Evolutionary conservation across 2,113 vertebrate genomes (phyloP).

Genomic region (Cranoglanis bouderius): DNA sequence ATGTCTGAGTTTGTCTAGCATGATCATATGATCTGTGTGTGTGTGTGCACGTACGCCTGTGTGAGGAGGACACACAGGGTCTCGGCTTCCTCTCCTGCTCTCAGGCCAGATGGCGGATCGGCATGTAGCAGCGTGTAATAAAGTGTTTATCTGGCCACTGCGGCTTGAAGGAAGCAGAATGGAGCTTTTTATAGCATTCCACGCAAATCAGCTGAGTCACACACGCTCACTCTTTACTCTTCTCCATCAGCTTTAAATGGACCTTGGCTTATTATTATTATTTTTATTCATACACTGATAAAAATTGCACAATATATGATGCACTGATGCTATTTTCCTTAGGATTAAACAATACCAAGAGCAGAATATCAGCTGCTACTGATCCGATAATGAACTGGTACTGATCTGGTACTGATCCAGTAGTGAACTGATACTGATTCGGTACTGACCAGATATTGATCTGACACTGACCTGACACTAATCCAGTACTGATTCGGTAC

Average conservation of each 20-base stretch:
- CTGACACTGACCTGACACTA: neutral
- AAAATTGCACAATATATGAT: neutral
- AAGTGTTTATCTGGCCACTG: constrained; percentile 64
- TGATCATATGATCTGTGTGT: constrained; percentile 18
- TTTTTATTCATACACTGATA: neutral
- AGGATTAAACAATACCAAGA: neutral
- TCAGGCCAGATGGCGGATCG: constrained; percentile 58
- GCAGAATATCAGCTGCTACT: neutral
- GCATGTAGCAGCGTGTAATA: constrained; percentile 59
- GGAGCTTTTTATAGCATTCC: constrained; percentile 57
- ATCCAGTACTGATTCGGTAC: neutral
- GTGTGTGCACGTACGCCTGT: neutral
- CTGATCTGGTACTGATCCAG: neutral
- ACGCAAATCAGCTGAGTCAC: constrained; percentile 55
- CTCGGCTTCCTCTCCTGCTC: constrained; percentile 45
- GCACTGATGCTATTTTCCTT: neutral
- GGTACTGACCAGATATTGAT: neutral
- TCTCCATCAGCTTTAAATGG: constrained; percentile 22
- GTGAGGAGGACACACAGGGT: constrained; percentile 42
- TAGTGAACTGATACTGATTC: neutral
- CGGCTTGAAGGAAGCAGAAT: constrained; percentile 53
- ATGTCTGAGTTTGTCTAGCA: neutral
- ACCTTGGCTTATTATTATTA: constrained; percentile 8
- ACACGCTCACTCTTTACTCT: constrained; percentile 34
- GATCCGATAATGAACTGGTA: neutral